Conservation (phyloP, 2,113 vertebrate species). For the Mugil cephalus region DNA sequence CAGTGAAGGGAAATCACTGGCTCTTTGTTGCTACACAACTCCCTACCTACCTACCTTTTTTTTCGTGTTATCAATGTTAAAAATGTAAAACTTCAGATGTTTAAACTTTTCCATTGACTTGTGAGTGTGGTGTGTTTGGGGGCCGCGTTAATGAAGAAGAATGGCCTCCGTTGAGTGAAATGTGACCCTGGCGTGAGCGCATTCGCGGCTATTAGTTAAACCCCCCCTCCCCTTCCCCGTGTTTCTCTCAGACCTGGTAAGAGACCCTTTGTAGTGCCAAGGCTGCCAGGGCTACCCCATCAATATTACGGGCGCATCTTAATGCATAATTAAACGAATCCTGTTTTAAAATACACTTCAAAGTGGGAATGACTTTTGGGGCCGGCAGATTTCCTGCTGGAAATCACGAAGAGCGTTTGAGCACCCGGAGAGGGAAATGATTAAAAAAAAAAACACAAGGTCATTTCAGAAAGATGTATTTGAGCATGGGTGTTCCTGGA, state of each 20-base stretch:
- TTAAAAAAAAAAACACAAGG: slow-evolving; percentile 72
- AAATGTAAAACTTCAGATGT: slow-evolving; percentile 43
- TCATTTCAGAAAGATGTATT: slow-evolving; percentile 50
- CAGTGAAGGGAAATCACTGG: slow-evolving; percentile 39
- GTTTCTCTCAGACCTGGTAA: slow-evolving; percentile 57
- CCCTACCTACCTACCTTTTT: slow-evolving; percentile 44
- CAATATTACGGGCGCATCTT: slow-evolving; percentile 79
- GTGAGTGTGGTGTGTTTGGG: slow-evolving; percentile 37
- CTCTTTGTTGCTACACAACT: slow-evolving; percentile 45
- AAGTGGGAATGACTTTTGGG: slow-evolving; percentile 60
- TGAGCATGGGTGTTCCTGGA: slow-evolving; percentile 21
- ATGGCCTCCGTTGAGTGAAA: slow-evolving; percentile 74
- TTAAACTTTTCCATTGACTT: slow-evolving; percentile 33
- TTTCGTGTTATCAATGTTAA: slow-evolving; percentile 12
- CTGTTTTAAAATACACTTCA: slow-evolving; percentile 73
- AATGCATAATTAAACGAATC: slow-evolving; percentile 82
- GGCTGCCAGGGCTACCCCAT: slow-evolving; percentile 68
- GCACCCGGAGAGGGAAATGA: slow-evolving; percentile 69
- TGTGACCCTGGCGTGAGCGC: slow-evolving; percentile 64
- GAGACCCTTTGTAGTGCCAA: slow-evolving; percentile 76
- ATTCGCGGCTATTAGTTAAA: slow-evolving; percentile 67
- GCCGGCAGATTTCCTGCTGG: slow-evolving; percentile 67
- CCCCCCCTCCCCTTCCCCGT: too few species aligned
- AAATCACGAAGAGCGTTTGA: slow-evolving; percentile 55
- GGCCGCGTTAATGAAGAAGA: slow-evolving; percentile 71